phyloP scores from a whole-genome alignment of 1,140 invertebrate genomes.

The Metopolophium dirhodum region DNA sequence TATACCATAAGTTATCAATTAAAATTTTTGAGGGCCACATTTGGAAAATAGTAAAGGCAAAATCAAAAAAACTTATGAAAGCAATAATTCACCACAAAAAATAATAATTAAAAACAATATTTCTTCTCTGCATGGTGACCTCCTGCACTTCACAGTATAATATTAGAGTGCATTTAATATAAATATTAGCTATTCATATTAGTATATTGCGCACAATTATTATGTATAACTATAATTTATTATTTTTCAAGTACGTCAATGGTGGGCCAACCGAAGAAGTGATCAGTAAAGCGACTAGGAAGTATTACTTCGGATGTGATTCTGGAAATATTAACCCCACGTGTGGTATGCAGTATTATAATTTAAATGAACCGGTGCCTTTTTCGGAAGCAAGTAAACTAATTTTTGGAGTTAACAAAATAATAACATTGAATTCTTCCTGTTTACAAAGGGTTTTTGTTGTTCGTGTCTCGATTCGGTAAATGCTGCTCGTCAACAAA shows the following conservation, averaged over 20 bases:
- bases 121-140: too few species aligned
- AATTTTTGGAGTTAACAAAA: neutral
- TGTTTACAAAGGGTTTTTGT: conserved; percentile 63
- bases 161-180: neutral
- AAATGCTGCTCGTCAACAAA: conserved; percentile 61
- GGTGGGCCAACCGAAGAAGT: conserved; percentile 35
- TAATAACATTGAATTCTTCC: neutral
- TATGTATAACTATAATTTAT: neutral
- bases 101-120: too few species aligned
- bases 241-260: conserved; percentile 1
- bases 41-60: neutral
- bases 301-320: neutral
- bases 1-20: neutral
- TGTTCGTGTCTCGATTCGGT: conserved; percentile 64
- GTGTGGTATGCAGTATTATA: neutral
- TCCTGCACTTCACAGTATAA: too few species aligned
- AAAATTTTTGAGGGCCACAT: neutral
- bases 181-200: neutral
- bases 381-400: neutral
- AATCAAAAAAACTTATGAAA: too few species aligned
- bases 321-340: neutral
- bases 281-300: neutral
- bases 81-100: too few species aligned
- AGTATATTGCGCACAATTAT: neutral
- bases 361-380: neutral